Conservation (phyloP, 2,888 invertebrate genomes). For the Andrena bicolor region DNA sequence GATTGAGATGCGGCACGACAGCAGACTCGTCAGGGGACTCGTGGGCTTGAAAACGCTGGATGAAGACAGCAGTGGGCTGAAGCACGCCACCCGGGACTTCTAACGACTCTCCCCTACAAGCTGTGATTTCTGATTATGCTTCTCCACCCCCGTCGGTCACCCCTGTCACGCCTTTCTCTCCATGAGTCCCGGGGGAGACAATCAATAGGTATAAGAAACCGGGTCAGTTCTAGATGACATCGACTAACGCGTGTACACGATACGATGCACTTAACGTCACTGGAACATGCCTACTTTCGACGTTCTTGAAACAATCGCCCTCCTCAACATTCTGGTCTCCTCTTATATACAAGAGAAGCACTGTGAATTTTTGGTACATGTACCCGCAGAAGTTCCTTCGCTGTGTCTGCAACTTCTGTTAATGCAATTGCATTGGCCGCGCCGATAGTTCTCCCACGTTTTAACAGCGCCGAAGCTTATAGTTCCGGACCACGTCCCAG, state of each 20-base stretch:
- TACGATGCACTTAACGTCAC: constrained; percentile 16
- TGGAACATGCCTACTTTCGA: not conserved
- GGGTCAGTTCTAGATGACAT: constrained; percentile 49
- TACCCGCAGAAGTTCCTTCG: not conserved
- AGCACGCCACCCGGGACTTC: constrained; percentile 68
- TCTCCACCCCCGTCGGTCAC: constrained; percentile 56
- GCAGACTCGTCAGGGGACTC: constrained; percentile 69
- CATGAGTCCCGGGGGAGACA: constrained; percentile 33
- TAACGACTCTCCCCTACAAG: constrained; percentile 75
- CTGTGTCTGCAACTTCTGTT: not conserved
- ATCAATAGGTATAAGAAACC: constrained; percentile 59
- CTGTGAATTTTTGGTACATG: not conserved
- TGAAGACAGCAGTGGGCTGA: constrained; percentile 61
- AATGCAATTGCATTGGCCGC: constrained; percentile 20
- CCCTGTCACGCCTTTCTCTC: constrained; percentile 56
- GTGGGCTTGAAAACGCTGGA: constrained; percentile 41
- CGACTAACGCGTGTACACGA: not conserved
- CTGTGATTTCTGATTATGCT: constrained; percentile 75
- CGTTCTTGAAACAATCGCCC: not conserved
- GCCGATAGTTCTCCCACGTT: constrained; percentile 27
- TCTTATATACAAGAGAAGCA: not conserved
- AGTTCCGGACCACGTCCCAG: constrained; percentile 19
- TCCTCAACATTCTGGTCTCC: not conserved
- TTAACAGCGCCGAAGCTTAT: constrained; percentile 22
- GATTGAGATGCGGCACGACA: constrained; percentile 75